phyloP scores from a whole-genome alignment of 2,797 vertebrate species.

The Crossoptilon crossoptilon region DNA sequence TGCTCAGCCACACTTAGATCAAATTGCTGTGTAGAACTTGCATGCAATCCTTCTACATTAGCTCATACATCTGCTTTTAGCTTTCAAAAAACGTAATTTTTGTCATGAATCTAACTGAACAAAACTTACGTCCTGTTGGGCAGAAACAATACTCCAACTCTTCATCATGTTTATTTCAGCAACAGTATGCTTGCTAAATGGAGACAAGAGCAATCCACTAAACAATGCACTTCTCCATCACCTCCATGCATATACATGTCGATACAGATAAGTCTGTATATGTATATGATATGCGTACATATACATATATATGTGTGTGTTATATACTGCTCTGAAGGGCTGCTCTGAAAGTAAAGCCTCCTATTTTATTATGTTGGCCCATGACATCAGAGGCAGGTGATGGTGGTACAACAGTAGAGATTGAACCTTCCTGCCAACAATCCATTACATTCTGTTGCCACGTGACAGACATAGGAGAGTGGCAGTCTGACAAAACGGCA shows the following conservation, averaged over 20 bases:
- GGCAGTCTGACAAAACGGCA: no score
- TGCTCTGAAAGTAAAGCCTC: no score
- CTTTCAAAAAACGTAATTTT: not conserved
- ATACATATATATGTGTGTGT: no score
- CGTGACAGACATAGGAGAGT: no score
- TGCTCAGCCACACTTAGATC: not conserved
- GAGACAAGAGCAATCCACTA: not conserved
- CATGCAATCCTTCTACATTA: not conserved
- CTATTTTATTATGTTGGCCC: no score
- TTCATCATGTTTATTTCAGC: not conserved
- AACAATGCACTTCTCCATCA: not conserved
- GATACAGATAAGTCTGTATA: not conserved
- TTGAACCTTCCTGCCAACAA: no score
- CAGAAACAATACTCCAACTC: not conserved
- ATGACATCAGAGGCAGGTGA: no score
- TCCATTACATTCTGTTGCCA: no score
- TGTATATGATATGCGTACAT: no score
- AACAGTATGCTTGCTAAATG: accelerated
- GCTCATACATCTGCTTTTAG: not conserved
- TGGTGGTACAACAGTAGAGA: no score
- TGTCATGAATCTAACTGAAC: not conserved
- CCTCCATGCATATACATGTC: not conserved
- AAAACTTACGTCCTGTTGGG: not conserved
- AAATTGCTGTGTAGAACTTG: not conserved
- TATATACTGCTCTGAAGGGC: no score